Conservation (phyloP, 1,140 invertebrate species). For the Parapsyche elsis region DNA sequence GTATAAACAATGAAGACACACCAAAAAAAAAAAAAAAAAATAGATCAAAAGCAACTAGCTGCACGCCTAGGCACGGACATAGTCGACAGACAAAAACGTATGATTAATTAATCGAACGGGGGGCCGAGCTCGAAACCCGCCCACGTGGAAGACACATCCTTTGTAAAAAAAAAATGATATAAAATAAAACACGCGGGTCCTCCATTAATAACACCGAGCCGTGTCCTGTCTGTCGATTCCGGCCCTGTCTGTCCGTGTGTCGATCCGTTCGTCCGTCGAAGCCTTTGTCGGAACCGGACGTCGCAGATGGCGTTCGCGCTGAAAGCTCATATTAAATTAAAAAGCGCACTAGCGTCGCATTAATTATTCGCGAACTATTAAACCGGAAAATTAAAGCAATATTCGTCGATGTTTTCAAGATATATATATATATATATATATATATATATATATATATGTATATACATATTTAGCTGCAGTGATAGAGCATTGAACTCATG, state of each 20-base stretch:
- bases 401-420: too few relatives aligned
- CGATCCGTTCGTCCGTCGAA: not conserved
- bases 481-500: too few relatives aligned
- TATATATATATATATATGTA: too few relatives aligned
- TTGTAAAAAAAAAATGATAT: conserved; percentile 27
- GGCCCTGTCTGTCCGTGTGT: not conserved
- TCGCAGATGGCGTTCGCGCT: conserved; percentile 10
- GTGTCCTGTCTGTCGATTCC: not conserved
- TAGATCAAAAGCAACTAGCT: conserved; percentile 42
- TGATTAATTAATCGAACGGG: conserved; percentile 56
- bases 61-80: conserved; percentile 3
- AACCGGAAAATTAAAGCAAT: not conserved
- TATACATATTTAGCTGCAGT: too few relatives aligned
- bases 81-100: conserved; percentile 51
- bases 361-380: not conserved
- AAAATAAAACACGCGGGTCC: not conserved
- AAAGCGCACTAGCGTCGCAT: not conserved
- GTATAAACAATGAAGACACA: conserved; percentile 37
- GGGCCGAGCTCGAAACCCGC: conserved; percentile 29
- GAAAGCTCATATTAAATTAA: not conserved
- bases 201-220: not conserved
- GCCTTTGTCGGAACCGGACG: conserved; percentile 22
- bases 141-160: conserved; percentile 33
- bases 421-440: too few relatives aligned
- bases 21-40: conserved; percentile 25